These are phyloP conservation scores for Drosophila sechellia DNA, from an alignment of 1,140 invertebrate genomes.

Conservation along the genomic window DNA sequence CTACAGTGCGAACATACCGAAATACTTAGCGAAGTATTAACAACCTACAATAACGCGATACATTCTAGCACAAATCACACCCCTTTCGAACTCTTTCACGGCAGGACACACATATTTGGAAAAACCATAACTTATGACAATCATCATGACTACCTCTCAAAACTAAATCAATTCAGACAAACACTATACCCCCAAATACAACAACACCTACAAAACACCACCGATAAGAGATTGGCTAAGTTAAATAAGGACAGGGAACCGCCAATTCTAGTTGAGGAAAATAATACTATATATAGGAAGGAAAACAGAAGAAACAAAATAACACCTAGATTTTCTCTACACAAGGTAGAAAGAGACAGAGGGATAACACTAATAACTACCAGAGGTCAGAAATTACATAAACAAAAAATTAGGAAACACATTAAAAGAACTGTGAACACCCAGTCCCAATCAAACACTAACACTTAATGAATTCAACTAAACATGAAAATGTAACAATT, in stretches of 20 bases:
- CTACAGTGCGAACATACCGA: neutral
- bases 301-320: constrained; percentile 13
- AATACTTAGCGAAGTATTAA: neutral
- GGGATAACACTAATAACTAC: neutral
- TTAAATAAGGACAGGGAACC: constrained; percentile 1
- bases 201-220: neutral
- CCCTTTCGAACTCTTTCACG: constrained; percentile 1
- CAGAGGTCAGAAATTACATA: constrained; percentile 1
- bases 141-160: neutral
- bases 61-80: neutral
- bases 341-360: neutral
- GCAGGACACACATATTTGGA: neutral
- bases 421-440: too few relatives aligned
- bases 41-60: neutral
- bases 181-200: neutral
- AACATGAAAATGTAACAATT: neutral
- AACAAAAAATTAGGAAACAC: constrained; percentile 1
- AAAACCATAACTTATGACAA: neutral
- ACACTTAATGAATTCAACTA: neutral
- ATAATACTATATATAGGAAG: constrained; percentile 1
- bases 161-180: neutral
- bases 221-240: neutral
- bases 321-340: constrained; percentile 7
- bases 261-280: neutral
- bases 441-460: constrained; percentile 1